A percentile compares a stretch with the other conserved stretches of the same genome.
phyloP scores from a whole-genome alignment of 2,888 invertebrate species.

The Orthonychiurus folsomi region DNA sequence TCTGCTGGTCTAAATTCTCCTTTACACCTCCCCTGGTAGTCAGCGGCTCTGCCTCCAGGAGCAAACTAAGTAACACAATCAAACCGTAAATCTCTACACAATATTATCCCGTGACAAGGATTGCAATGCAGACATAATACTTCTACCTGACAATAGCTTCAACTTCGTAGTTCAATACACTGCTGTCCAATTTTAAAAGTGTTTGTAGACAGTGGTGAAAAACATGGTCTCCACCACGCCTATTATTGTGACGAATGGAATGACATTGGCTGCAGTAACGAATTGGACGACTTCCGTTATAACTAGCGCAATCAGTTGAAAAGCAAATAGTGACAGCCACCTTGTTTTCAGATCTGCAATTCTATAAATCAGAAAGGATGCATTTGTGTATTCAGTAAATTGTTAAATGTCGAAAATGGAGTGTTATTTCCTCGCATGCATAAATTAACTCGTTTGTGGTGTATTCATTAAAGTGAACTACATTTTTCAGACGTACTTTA shows the following conservation, averaged over 20 bases:
- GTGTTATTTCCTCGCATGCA: background rate
- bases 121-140: too few relatives aligned
- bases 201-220: conserved; percentile 76
- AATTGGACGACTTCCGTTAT: conserved; percentile 92
- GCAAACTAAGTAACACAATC: conserved; percentile 49
- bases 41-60: conserved; percentile 83
- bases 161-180: conserved; percentile 85
- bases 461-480: conserved; percentile 11
- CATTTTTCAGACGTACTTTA: conserved; percentile 54
- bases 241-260: conserved; percentile 75
- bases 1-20: conserved; percentile 35
- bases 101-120: background rate
- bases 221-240: conserved; percentile 80
- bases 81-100: background rate
- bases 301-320: conserved; percentile 87
- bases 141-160: conserved; percentile 81
- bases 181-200: conserved; percentile 80
- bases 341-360: conserved; percentile 83
- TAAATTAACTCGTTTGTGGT: background rate
- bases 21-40: conserved; percentile 47
- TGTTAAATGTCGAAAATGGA: background rate
- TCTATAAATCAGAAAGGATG: conserved; percentile 49
- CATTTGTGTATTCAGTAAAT: background rate
- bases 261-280: conserved; percentile 85
- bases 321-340: conserved; percentile 93